These are phyloP conservation scores for Palythoa grandiflora DNA, from an alignment of 92 coral and sea anemone genomes.

Conservation along the genomic window DNA sequence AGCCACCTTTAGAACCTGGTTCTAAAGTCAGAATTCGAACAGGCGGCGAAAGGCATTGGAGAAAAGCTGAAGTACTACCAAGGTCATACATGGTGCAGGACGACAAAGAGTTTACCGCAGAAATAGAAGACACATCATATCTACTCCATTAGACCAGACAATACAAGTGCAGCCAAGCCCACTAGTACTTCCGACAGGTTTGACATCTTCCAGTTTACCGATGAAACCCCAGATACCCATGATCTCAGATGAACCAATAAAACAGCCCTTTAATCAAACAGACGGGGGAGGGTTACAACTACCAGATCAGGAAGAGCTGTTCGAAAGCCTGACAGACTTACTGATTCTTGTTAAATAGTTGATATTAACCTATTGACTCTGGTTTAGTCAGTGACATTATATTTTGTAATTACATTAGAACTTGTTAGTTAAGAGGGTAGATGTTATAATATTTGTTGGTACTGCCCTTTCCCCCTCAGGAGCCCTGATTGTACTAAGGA, in stretches of 20 bases:
- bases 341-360: neutral
- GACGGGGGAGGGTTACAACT: neutral
- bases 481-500: neutral
- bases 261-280: constrained; percentile 5
- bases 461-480: neutral
- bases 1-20: no score
- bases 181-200: neutral
- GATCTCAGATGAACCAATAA: constrained; percentile 17
- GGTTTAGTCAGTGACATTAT: no score
- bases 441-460: neutral
- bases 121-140: constrained; percentile 16
- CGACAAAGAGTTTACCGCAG: constrained; percentile 6
- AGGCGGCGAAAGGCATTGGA: no score
- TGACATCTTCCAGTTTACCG: constrained; percentile 14
- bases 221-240: constrained; percentile 18
- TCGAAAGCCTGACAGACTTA: neutral
- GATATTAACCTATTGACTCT: no score
- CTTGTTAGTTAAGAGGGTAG: neutral
- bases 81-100: no score
- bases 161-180: constrained; percentile 5
- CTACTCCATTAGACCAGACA: constrained; percentile 35
- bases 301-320: neutral
- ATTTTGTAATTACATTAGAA: neutral
- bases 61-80: no score
- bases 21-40: no score